phyloP scores from a whole-genome alignment of 1,140 invertebrate genomes.

The Parapsyche elsis region DNA sequence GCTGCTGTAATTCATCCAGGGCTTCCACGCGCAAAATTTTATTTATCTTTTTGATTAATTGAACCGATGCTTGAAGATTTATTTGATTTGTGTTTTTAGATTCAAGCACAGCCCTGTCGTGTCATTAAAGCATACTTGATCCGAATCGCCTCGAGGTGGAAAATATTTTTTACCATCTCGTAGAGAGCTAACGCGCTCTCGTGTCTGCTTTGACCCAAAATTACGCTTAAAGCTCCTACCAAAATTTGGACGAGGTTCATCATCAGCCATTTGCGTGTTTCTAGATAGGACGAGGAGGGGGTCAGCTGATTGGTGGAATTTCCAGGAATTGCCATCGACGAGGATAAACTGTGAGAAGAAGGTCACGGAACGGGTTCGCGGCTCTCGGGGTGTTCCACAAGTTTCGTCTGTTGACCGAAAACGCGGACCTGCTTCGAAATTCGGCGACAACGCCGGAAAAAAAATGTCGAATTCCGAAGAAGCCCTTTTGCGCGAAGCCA shows the following conservation, averaged over 20 bases:
- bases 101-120: neutral
- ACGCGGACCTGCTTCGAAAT: neutral
- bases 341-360: conserved; percentile 19
- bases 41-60: no score
- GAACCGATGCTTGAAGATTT: neutral
- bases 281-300: neutral
- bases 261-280: no score
- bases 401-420: neutral
- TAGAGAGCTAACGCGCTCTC: conserved; percentile 4
- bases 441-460: neutral
- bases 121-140: conserved; percentile 32
- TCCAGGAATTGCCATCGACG: neutral
- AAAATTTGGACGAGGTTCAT: no score
- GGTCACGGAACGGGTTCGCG: conserved; percentile 14
- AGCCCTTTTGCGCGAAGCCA: no score
- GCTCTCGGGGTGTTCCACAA: neutral
- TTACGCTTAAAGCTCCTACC: neutral
- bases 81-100: neutral
- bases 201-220: conserved; percentile 41
- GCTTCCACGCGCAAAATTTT: no score
- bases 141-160: conserved; percentile 32
- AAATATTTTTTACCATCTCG: neutral
- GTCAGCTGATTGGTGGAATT: conserved; percentile 4
- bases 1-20: no score
- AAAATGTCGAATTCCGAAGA: neutral